These are phyloP conservation scores for Chirona hameri DNA, from an alignment of 2,888 invertebrate genomes.

Conservation along the genomic window DNA sequence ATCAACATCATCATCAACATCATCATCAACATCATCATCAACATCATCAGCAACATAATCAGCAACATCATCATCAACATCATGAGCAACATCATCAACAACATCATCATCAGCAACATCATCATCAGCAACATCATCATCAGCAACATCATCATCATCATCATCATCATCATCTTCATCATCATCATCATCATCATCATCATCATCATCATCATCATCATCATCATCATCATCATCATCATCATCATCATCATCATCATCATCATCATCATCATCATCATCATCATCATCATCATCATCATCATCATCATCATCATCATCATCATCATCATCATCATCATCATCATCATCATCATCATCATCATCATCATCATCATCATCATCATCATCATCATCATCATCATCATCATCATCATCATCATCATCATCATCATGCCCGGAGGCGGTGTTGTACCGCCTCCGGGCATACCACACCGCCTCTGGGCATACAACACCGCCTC, in stretches of 20 bases:
- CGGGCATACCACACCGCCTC: too few relatives aligned
- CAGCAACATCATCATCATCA: too few relatives aligned
- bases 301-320: neutral
- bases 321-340: neutral
- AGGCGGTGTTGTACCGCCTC: too few relatives aligned
- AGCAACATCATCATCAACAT: too few relatives aligned
- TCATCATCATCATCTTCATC: too few relatives aligned
- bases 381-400: neutral
- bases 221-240: conserved; percentile 1
- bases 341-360: neutral
- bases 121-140: too few relatives aligned
- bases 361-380: neutral
- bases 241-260: neutral
- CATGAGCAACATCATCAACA: too few relatives aligned
- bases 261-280: neutral
- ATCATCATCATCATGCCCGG: too few relatives aligned
- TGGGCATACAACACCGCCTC: too few relatives aligned
- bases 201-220: neutral
- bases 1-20: too few relatives aligned
- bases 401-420: neutral
- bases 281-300: neutral
- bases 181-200: neutral
- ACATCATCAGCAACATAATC: too few relatives aligned
- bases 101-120: too few relatives aligned
- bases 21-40: neutral